Evolutionary conservation across 2,888 invertebrate genomes (phyloP).

Genomic region (Caenorhabditis drosophilae): DNA sequence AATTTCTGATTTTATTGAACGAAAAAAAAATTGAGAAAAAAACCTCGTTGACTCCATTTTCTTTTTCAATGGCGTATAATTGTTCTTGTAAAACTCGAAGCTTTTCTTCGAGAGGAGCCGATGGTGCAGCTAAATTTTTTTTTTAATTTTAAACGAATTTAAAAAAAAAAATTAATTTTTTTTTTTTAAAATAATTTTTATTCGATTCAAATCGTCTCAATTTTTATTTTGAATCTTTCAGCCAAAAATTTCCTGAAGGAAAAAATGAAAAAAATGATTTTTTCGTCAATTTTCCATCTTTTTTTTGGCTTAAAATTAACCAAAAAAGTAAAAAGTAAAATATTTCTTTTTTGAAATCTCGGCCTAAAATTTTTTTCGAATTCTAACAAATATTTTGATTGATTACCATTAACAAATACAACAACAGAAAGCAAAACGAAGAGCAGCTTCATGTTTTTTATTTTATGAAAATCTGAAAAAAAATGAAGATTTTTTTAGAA

Average conservation of each 20-base stretch:
- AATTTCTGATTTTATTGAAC: not conserved
- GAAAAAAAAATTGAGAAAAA: no score
- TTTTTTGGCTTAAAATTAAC: no score
- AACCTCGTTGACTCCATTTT: constrained; percentile 18
- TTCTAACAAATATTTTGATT: no score
- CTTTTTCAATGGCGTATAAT: constrained; percentile 37
- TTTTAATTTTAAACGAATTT: not conserved
- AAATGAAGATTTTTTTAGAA: no score
- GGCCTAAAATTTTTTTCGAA: no score
- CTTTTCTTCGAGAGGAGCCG: constrained; percentile 40
- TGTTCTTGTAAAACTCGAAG: constrained; percentile 44
- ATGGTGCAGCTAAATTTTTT: constrained; percentile 29
- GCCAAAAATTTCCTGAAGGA: not conserved
- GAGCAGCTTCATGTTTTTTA: no score
- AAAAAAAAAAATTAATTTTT: not conserved
- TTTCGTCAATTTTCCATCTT: not conserved
- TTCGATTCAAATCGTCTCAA: not conserved
- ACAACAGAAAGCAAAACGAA: no score
- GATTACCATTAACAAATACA: no score
- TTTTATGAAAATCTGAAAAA: no score
- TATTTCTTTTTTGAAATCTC: no score
- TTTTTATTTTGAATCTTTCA: not conserved
- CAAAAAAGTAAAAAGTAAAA: no score
- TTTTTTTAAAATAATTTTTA: not conserved
- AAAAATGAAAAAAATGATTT: not conserved